Evolutionary conservation across 2,113 vertebrate genomes (phyloP), one percentile per base, ranked within the genome.

Genomic region (Myiagra hebetior): DNA sequence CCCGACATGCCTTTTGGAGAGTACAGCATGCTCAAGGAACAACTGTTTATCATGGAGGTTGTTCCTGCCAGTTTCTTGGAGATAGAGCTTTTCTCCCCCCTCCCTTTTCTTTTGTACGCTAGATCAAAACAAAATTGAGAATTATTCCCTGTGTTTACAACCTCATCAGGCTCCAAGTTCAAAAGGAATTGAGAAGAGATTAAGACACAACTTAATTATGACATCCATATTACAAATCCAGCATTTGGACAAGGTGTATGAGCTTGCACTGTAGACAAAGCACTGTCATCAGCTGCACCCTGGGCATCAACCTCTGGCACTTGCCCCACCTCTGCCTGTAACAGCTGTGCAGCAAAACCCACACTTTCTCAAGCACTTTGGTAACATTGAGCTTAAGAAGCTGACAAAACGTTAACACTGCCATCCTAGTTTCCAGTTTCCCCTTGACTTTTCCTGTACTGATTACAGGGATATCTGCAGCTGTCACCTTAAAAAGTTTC

Each of bases 21-120:
- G 53, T 64, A 23, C 53, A 92, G 92, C 62, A 20, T 68, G 68
- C 93, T 93, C 93, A 88, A 92, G 93, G 82, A 96, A 92, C 85
- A 95, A 60, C 86, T 91, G 78, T 69, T 93, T 82, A 92, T 82
- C 91, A 62, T 22, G 31, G 8, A 59, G 74, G 37, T 64, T 31
- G 30, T 20, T 94, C 86, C 73, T 91, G 95, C 73, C 86, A 92
- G 26, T 57, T 87, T 74, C 82, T 35, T 44, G 20, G 64, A 84
- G 59, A 56, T 24, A n/a, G 1, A 86, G 59, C 79, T 70, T 53
- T 73, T 82, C 65, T 87, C 19, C n/a, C 19, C 31, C 13, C 44
- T 35, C 27, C 52, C 27, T 26, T 35, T 67, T 41, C 50, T 57
- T 88, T 46, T 47, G 12, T n/a, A 21, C 30, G 31, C 16, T 47